Conservation (phyloP, 2,113 vertebrate species). For the Leptosomus discolor region DNA sequence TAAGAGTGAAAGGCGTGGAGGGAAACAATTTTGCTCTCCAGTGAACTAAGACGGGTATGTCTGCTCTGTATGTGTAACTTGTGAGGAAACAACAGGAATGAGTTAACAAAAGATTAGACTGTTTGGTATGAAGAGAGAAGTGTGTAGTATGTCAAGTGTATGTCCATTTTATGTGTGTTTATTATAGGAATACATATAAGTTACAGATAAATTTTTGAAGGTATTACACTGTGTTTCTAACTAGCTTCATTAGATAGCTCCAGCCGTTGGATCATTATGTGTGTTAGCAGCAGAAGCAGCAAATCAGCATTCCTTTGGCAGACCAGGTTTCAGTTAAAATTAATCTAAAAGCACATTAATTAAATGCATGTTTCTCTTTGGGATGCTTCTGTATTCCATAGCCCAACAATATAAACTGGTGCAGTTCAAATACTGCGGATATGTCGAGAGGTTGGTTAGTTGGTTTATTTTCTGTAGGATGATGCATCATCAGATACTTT, state of each 20-base stretch:
- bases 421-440: neutral
- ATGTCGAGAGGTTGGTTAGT: neutral
- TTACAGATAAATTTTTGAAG: neutral
- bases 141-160: neutral
- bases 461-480: neutral
- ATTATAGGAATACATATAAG: neutral
- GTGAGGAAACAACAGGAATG: neutral
- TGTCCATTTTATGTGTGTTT: neutral
- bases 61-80: neutral
- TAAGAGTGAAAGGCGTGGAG: neutral
- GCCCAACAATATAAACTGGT: neutral
- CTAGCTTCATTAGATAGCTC: neutral
- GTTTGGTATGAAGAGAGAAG: neutral
- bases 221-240: neutral
- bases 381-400: neutral
- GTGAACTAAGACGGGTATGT: neutral
- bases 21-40: neutral
- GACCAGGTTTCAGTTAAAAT: neutral
- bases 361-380: neutral
- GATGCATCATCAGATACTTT: neutral
- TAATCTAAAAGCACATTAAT: neutral
- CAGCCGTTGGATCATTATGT: neutral
- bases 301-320: constrained; percentile 1
- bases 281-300: neutral
- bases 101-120: neutral